phyloP scores from a whole-genome alignment of 2,888 invertebrate species.

The Drosophila kokeensis region DNA sequence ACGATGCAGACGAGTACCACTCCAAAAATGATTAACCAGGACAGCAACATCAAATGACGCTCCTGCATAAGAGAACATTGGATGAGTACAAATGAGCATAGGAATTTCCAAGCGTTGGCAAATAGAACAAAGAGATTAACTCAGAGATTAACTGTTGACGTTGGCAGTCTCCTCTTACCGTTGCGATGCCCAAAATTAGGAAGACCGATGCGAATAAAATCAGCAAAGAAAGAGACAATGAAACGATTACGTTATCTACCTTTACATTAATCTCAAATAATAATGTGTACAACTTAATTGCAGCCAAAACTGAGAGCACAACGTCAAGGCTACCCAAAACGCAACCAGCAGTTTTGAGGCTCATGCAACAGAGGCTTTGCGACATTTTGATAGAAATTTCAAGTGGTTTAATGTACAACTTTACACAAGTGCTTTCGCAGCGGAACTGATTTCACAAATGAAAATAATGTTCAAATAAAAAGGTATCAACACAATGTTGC shows the following conservation, averaged over 20 bases:
- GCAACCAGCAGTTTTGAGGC: neutral
- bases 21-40: rapidly evolving
- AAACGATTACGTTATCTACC: no score
- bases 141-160: neutral
- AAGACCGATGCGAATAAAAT: neutral
- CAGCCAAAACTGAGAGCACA: rapidly evolving
- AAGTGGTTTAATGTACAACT: neutral
- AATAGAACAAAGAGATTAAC: neutral
- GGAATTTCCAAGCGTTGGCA: neutral
- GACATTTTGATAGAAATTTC: neutral
- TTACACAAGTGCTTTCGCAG: neutral
- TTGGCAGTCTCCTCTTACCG: neutral
- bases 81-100: neutral
- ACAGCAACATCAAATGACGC: neutral
- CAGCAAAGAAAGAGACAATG: neutral
- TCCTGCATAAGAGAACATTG: neutral
- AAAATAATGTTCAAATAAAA: no score
- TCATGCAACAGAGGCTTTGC: neutral
- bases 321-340: rapidly evolving
- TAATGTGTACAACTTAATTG: rapidly evolving
- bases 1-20: rapidly evolving
- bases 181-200: neutral
- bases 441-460: neutral
- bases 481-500: neutral
- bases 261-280: no score